Evolutionary conservation across 1,140 invertebrate genomes (phyloP), one percentile per base, ranked within the genome.

Genomic region (Acromyrmex charruanus): DNA sequence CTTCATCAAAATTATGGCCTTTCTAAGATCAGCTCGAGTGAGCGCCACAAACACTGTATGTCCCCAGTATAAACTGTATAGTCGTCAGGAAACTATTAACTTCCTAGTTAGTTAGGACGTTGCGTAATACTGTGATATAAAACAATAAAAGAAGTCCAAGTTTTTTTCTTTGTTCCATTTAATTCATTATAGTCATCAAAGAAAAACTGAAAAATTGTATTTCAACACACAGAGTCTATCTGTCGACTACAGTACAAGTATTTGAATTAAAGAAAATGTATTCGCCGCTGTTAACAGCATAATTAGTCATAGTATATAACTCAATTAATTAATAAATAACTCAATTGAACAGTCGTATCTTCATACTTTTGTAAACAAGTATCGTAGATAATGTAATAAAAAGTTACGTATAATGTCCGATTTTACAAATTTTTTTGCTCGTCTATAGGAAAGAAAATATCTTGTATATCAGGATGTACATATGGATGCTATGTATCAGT

Each of bases 1-100:
- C 18, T 49, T 65, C 65, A 81, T 69, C 65, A 69, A 81, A 81
- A 81, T 69, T 66, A 80, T 25, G 31, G 4, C 14, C 63, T 81
- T 18, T 25, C 21, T 58, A 55, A 80, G 63, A 68, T 55, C 25
- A 12, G 14, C 14, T 53, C 35, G n/a, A 49, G 65, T 68, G 49
- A 18, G 6, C 55, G 7, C 39, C 31, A 25, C 39, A 39, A 77
- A 77, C 58, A 18, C 4, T 25, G 16, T 49, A 63, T 51, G 9
- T 63, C 5, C 75, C 6, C 25, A 51, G 44, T 77, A 65, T 49
- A 77, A 77, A 59, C 3, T 16, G 4, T 16, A 28, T 7, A 51
- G 16, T 28, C 39, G 35, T n/a, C 6, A 61, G 63, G 3, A 44
- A 39, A 44, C 14, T 53, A 16, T 72, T 31, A 31, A 72, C n/a